Percentiles rank a stretch among this genome's conserved stretches.
Conservation (phyloP, 2,888 invertebrate species). For the Megaustenia siamemsis region DNA sequence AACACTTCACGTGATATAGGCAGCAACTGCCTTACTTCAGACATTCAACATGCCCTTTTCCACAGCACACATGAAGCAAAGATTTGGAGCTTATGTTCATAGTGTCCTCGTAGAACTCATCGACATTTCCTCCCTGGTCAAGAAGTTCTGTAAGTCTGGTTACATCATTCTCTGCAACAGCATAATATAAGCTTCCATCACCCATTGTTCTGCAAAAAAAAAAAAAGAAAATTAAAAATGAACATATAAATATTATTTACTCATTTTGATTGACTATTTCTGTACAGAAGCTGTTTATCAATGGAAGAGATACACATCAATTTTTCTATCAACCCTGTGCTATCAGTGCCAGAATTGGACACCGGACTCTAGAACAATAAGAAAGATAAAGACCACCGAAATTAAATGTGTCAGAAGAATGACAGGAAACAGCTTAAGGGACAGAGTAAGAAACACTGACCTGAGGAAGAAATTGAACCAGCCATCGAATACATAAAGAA, state of each 20-base stretch:
- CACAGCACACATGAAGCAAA: conserved; percentile 74
- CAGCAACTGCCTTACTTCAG: conserved; percentile 58
- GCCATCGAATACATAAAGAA: too few species aligned
- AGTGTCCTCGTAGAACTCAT: conserved; percentile 69
- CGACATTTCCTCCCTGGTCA: conserved; percentile 65
- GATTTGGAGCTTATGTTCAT: conserved; percentile 71
- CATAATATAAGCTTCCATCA: conserved; percentile 59
- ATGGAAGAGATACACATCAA: too few species aligned
- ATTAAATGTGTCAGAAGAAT: too few species aligned
- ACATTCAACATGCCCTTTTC: conserved; percentile 71
- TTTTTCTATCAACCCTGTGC: too few species aligned
- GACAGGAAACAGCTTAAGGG: too few species aligned
- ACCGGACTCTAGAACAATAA: too few species aligned
- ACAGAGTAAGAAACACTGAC: too few species aligned
- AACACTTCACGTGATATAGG: background rate
- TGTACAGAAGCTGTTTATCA: too few species aligned
- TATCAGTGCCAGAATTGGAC: too few species aligned
- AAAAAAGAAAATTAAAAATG: background rate
- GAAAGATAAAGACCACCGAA: too few species aligned
- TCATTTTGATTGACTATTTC: background rate
- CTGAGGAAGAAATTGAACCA: too few species aligned
- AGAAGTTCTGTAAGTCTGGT: conserved; percentile 59
- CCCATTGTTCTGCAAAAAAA: conserved; percentile 20
- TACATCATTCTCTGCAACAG: conserved; percentile 59
- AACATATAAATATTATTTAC: background rate